phyloP scores from a whole-genome alignment of 2,888 invertebrate species.

The Papilio protenor region DNA sequence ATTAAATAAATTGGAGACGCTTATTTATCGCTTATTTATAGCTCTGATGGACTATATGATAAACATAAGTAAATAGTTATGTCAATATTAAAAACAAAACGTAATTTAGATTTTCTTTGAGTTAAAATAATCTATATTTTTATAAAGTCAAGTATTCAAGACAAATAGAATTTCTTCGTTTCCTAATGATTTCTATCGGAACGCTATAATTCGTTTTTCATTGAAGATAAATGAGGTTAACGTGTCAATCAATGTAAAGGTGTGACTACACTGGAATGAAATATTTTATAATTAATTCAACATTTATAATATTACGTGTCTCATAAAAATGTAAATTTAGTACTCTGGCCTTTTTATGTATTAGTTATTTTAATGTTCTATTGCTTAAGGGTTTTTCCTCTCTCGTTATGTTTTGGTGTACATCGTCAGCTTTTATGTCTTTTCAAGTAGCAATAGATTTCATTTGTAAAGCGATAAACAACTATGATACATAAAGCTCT shows the following conservation, averaged over 20 bases:
- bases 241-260: constrained; percentile 36
- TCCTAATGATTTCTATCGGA: constrained; percentile 35
- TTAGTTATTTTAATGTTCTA: no score
- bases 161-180: constrained; percentile 2
- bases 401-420: no score
- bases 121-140: background rate
- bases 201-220: constrained; percentile 38
- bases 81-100: no score
- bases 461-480: no score
- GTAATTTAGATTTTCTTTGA: background rate
- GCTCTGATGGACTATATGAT: no score
- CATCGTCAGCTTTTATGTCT: no score
- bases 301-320: background rate
- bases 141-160: background rate
- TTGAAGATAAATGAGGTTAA: constrained; percentile 41
- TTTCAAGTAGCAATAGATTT: no score
- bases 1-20: no score
- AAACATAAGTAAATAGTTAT: background rate
- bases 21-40: background rate
- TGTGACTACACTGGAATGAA: constrained; percentile 9
- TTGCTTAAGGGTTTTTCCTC: no score
- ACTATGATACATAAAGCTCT: no score
- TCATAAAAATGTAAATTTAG: background rate
- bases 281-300: background rate
- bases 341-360: background rate